A percentile compares a stretch with the other conserved stretches of the same genome.
phyloP scores from a whole-genome alignment of 2,113 vertebrate species.

The Miniopterus natalensis region DNA sequence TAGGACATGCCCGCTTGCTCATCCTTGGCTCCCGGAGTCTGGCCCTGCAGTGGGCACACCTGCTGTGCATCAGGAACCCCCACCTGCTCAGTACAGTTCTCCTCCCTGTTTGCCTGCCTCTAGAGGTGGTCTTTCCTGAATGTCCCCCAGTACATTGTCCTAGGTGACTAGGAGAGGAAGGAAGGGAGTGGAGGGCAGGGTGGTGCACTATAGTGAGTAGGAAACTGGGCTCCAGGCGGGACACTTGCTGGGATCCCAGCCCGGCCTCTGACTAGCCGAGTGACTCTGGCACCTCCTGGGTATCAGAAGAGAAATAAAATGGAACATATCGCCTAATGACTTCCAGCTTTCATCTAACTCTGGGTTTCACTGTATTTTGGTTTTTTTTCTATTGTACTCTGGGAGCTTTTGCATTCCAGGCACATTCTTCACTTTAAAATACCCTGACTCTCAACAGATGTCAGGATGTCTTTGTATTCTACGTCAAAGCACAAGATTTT shows the following conservation, averaged over 20 bases:
- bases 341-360: background rate
- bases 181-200: background rate
- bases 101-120: background rate
- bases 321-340: no score
- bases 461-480: background rate
- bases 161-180: background rate
- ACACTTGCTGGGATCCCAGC: background rate
- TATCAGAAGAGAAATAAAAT: background rate
- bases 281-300: no score
- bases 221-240: background rate
- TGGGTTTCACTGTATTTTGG: background rate
- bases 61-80: background rate
- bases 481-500: background rate
- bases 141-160: background rate
- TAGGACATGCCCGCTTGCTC: rapidly evolving
- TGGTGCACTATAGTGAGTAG: background rate
- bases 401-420: background rate
- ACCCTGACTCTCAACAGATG: background rate
- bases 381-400: background rate
- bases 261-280: background rate
- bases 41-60: background rate
- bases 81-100: rapidly evolving
- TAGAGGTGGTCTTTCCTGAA: background rate
- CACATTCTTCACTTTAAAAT: background rate
- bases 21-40: background rate